Evolutionary conservation across 2,797 vertebrate genomes (phyloP), one percentile per base, ranked within the genome.

Genomic region (Helostoma temminkii): DNA sequence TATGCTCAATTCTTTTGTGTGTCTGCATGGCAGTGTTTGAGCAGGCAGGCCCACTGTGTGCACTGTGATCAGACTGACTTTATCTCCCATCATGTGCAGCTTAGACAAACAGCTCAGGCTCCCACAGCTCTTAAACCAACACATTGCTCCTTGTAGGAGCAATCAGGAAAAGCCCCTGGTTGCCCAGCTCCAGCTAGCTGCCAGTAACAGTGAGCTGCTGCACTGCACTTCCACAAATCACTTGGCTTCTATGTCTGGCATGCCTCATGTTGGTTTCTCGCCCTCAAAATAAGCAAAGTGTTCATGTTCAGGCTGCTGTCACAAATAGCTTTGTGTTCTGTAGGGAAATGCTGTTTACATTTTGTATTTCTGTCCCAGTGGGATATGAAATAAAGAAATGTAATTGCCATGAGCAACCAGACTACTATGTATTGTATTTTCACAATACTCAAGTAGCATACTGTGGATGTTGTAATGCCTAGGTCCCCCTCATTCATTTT

Each of bases 61-160:
- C 63, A 52, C 37, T 64, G 55, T 71, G 66, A 68, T 64, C 57
- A 58, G 64, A 19, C 58, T 42, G 22, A 67, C 70, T 69, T 81
- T 83, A 74, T 72, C 70, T 71, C 65, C 78, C 54, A 72, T 80
- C 57, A 73, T 76, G 75, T 80, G 56, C 28, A 74, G 74, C 57
- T 86, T 76, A 81, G 81, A 78, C 71, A 86, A 80, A 86, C 71
- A 80, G 64, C 52, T 62, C 66, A 50, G 42, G 32, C 61, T 62
- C 59, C 56, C 69, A 68, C 49, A 70, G 71, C 74, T 72, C 81
- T 82, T 77, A 78, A 81, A 84, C 67, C 73, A 76, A 76, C 75
- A 77, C 32, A 39, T 47, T 59, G 26, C 59, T 48, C 64, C 57
- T 74, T 34, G 56, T 63, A 39, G 56, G 54, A 61, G 58, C 66